A percentile compares a stretch with the other conserved stretches of the same genome.
These are phyloP conservation scores for Spialia ferax DNA, from an alignment of 2,888 invertebrate genomes.

Conservation along the genomic window DNA sequence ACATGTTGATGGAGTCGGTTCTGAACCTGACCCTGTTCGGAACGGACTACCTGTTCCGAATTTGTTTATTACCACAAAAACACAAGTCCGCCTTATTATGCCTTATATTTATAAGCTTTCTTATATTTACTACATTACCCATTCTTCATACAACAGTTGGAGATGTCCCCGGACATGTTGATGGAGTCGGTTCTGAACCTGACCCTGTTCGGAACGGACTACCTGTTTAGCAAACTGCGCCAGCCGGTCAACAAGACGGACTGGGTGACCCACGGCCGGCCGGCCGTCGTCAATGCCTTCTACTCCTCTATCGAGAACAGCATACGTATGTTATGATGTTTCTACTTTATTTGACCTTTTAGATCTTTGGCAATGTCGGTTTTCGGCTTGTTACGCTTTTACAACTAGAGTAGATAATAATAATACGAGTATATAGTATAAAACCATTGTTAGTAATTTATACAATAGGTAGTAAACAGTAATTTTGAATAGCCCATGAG, in stretches of 20 bases:
- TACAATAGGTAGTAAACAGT: no score
- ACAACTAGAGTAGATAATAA: no score
- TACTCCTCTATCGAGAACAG: constrained; percentile 95
- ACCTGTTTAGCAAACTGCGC: constrained; percentile 91
- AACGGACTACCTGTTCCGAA: constrained; percentile 93
- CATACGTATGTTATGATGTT: constrained; percentile 94
- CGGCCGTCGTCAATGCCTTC: constrained; percentile 95
- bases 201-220: constrained; percentile 93
- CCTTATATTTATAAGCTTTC: no score
- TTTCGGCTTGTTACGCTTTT: no score
- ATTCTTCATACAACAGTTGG: constrained; percentile 79
- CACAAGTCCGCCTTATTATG: no score
- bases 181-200: constrained; percentile 92
- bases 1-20: constrained; percentile 91
- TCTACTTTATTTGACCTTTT: no score
- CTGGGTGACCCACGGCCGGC: constrained; percentile 94
- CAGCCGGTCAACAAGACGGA: constrained; percentile 94
- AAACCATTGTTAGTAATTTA: no score
- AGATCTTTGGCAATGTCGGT: no score
- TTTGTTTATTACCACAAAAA: no score
- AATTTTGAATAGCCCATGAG: no score
- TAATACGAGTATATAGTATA: no score
- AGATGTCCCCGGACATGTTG: constrained; percentile 90
- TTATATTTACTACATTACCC: no score
- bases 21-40: constrained; percentile 93